Conservation (phyloP, 2,888 invertebrate genomes). For the Gasteruption jaculator region DNA sequence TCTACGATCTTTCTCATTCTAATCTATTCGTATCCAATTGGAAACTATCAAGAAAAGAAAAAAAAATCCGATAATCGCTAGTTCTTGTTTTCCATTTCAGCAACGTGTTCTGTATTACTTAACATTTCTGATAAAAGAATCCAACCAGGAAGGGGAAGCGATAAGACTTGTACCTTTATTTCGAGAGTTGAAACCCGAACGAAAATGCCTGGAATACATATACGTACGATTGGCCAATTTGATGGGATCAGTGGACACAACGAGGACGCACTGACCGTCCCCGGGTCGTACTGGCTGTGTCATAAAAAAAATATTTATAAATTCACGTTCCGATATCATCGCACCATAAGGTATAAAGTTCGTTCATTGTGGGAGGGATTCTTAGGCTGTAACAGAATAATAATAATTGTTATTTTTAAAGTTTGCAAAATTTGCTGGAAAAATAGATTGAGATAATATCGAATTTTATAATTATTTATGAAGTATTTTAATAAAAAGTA, state of each 20-base stretch:
- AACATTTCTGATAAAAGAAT: constrained; percentile 40
- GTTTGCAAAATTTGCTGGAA: too few species aligned
- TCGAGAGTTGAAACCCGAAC: constrained; percentile 42
- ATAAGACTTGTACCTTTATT: constrained; percentile 45
- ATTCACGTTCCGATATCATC: constrained; percentile 44
- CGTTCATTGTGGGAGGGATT: neutral
- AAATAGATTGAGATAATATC: too few species aligned
- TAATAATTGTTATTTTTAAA: too few species aligned
- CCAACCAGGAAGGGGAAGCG: constrained; percentile 30
- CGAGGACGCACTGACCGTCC: constrained; percentile 38
- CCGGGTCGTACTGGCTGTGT: constrained; percentile 48
- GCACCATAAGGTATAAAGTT: constrained; percentile 31
- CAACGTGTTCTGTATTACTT: constrained; percentile 46
- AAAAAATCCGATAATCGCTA: neutral
- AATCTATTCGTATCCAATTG: too few species aligned
- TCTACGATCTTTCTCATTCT: too few species aligned
- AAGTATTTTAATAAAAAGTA: too few species aligned
- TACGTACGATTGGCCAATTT: constrained; percentile 43
- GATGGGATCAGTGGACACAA: constrained; percentile 40
- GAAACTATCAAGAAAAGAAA: neutral
- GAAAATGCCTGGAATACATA: constrained; percentile 51
- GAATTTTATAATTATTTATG: too few species aligned
- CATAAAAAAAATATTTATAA: constrained; percentile 46
- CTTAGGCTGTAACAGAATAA: neutral
- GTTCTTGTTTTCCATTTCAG: too few species aligned